Base-by-base conservation (phyloP, 2,888 invertebrate genomes). In the Hetaerina titia region DNA sequence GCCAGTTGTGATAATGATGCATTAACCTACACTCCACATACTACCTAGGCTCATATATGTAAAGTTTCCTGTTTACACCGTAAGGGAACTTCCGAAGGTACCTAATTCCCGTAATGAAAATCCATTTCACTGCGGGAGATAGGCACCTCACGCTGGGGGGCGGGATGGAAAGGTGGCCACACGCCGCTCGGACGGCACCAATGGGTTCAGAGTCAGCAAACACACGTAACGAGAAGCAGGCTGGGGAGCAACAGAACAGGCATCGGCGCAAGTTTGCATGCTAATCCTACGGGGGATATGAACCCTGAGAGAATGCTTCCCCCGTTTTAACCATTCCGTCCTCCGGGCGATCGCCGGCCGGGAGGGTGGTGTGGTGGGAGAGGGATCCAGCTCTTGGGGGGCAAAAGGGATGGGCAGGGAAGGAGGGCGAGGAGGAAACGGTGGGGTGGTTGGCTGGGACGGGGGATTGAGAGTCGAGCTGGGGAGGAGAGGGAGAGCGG, bases 251-350 rank as follows among this genome's bases (percentile, higher is more conserved):
- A 15, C 13, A 81, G 25, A 81, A 81, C 81, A 81, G 81, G 81
- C 81, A 81, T 81, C 81, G 81, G 81, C 31, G 25, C 81, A 31
- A 81, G 81, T 81, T 81, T 81, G 81, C 81, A 81, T 81, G 25
- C 11, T 31, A 81, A 81, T 81, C 81, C 81, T 81, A 31, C 11
- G 25, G 81, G 81, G 81, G 81, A 81, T 81, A 81, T 81, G 81
- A 81, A 81, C 81, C 81, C 81, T 81, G 81, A 81, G 81, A 13
- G 81, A 81, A 25, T 31, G 81, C 81, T 81, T 81, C 81, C 81
- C 81, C 81, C 25, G 25, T 81, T 81, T 81, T 31, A 81, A 25
- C 81, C 13, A 15, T 31, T 31, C 81, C 81, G 31, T 81, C 81
- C 81, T 81, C 81, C 81, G 81, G 8, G 11, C 25, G 81, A n/a